Base-by-base conservation (phyloP, 2,888 invertebrate genomes). In the Microctonus brassicae region DNA sequence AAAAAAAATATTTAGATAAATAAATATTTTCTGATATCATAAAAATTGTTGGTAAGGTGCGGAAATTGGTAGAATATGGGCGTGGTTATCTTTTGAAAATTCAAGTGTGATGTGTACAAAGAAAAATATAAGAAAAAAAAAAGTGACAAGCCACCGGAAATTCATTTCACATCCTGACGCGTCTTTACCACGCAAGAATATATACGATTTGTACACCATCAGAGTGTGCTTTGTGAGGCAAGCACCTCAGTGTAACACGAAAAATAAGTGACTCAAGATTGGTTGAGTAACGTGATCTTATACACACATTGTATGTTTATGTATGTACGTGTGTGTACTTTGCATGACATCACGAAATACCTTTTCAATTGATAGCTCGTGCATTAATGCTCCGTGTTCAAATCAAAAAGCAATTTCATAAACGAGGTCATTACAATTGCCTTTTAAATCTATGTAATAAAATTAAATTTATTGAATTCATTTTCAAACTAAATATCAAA, bases 341-440 rank as follows among this genome's bases (percentile, higher is more conserved):
- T 36, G 67, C 72, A 68, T 72, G 72, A 42, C 67, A 72, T 67
- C 63, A 72, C 72, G 67, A 42, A 68, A 67, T 52, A 42, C 47
- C n/a, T 61, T 57, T 66, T 66, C 70, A 66, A 66, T 71, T 66
- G 60, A 36, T 42, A n/a, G 6, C 1, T 17, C 47, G 47, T 65
- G 34, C 22, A 66, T 39, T 58, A 42, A 39, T 68, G 34, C 10
- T 39, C 34, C 1, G 20, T 13, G 29, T 60, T 20, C 61, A 53
- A 47, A 57, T n/a, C 29, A 11, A 62, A 55, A 42, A 67, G 58
- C 22, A 24, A 63, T 63, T 63, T 17, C 34, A 68, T 72, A 67
- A 72, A 72, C 47, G 67, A 72, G 71, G 62, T 63, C 47, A 60
- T 66, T 64, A 64, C 47, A 10, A 60, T 33, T 29, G 33, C 20